Base-by-base conservation (phyloP, 2,888 invertebrate species). In the Cephus rjabovi region DNA sequence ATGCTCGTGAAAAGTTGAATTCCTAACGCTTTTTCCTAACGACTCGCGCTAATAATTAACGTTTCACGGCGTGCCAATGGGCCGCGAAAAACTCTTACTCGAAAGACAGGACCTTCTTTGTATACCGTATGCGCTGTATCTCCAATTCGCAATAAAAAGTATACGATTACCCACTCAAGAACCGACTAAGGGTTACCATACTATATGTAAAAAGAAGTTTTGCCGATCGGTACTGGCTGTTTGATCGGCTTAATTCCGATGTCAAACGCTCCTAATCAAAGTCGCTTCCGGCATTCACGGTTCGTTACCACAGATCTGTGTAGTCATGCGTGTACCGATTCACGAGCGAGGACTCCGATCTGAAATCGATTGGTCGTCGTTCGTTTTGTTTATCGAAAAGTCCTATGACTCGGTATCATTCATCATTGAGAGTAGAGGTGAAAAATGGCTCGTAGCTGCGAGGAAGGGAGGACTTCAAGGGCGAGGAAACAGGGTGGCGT, bases 401-500 rank as follows among this genome's bases (percentile, higher is more conserved):
- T 84, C 76, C 73, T 79, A 71, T 37, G 70, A 33, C 73, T 11
- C n/a, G 15, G 75, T 75, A 75, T 77, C 81, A 80, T 85, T 83
- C 82, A 85, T 81, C 83, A 80, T 75, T 34, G 75, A 34, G 80
- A 37, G 73, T 40, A 34, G 74, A 31, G 73, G 76, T 86, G 85
- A 86, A 85, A 86, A 86, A 85, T 84, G 82, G 79, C 78, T 75
- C 79, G 40, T 77, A 79, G 80, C 80, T 84, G 84, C 86, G 81
- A 85, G 83, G 79, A 82, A 80, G 81, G 71, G 76, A 73, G 40
- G 69, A 68, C 12, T 71, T 23, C 34, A 34, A 71, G 76, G 77
- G 73, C 34, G 75, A 75, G 75, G 70, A 75, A 35, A 71, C 76
- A 78, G 77, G 79, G 80, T 77, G 70, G 37, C 37, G 74, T 4